Conservation (phyloP, 2,113 vertebrate genomes). For the Progne subis region DNA sequence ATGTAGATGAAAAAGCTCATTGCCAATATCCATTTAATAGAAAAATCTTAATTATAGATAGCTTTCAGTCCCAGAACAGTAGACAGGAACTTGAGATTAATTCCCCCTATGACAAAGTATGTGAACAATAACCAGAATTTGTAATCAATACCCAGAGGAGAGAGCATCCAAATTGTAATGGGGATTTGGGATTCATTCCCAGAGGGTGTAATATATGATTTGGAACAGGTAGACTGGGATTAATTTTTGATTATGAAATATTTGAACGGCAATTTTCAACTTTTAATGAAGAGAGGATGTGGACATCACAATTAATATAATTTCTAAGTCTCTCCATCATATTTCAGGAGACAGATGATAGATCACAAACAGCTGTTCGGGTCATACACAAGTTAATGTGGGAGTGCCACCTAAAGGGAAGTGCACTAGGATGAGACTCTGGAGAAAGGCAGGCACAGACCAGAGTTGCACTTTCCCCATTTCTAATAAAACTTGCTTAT, state of each 20-base stretch:
- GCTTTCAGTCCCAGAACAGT: constrained; percentile 66
- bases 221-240: constrained; percentile 64
- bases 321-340: constrained; percentile 5
- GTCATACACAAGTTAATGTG: constrained; percentile 16
- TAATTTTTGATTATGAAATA: constrained; percentile 67
- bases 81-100: constrained; percentile 59
- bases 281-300: constrained; percentile 52
- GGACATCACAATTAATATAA: constrained; percentile 44
- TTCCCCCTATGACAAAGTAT: constrained; percentile 58
- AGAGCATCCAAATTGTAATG: constrained; percentile 59
- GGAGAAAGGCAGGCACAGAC: not conserved
- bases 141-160: constrained; percentile 62
- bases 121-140: constrained; percentile 68
- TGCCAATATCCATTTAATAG: constrained; percentile 46
- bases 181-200: constrained; percentile 66
- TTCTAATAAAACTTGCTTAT: constrained; percentile 15
- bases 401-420: constrained; percentile 47
- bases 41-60: constrained; percentile 71
- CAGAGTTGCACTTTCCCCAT: not conserved
- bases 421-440: not conserved
- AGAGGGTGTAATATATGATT: constrained; percentile 40
- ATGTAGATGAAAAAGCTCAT: not conserved
- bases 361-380: not conserved
- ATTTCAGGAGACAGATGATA: constrained; percentile 17
- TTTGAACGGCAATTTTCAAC: constrained; percentile 53